These are phyloP conservation scores for Phyllopteryx taeniolatus DNA, from an alignment of 2,113 vertebrate genomes.

Conservation along the genomic window DNA sequence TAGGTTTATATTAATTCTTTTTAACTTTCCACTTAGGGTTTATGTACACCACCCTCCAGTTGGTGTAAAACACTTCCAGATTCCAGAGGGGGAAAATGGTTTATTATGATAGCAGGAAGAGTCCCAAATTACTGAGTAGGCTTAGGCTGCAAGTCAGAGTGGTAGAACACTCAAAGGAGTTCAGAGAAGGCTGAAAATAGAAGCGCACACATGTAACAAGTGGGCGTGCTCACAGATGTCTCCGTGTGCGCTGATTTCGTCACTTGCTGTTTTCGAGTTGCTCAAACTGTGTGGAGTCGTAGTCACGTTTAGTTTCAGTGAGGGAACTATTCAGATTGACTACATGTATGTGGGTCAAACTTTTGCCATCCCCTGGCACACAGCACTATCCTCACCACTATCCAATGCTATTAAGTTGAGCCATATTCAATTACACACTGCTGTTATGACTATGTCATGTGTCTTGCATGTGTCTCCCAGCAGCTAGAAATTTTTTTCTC, in stretches of 20 bases:
- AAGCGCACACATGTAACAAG: conserved; percentile 23
- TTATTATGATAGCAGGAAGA: conserved; percentile 60
- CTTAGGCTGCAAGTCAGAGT: conserved; percentile 24
- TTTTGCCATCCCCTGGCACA: background rate
- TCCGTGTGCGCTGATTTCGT: conserved; percentile 35
- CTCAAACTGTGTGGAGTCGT: background rate
- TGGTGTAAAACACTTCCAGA: conserved; percentile 38
- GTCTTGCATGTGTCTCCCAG: background rate
- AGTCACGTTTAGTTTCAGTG: conserved; percentile 5
- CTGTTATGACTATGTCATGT: background rate
- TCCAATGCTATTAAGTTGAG: background rate
- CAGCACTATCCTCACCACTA: background rate
- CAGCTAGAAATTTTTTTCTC: background rate
- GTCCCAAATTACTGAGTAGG: conserved; percentile 42
- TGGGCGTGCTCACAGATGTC: conserved; percentile 43
- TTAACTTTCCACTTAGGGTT: background rate
- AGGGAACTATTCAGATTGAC: conserved; percentile 7
- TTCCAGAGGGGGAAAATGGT: conserved; percentile 32
- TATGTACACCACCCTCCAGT: conserved; percentile 18
- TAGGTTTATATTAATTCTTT: background rate
- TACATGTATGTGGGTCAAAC: background rate
- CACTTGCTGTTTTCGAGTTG: conserved; percentile 19
- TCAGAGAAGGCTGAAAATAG: conserved; percentile 45
- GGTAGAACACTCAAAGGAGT: conserved; percentile 28
- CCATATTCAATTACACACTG: background rate